Percentiles rank a stretch among this genome's conserved stretches.
phyloP scores from a whole-genome alignment of 2,797 vertebrate genomes.

The Phoxinus dragarum region DNA sequence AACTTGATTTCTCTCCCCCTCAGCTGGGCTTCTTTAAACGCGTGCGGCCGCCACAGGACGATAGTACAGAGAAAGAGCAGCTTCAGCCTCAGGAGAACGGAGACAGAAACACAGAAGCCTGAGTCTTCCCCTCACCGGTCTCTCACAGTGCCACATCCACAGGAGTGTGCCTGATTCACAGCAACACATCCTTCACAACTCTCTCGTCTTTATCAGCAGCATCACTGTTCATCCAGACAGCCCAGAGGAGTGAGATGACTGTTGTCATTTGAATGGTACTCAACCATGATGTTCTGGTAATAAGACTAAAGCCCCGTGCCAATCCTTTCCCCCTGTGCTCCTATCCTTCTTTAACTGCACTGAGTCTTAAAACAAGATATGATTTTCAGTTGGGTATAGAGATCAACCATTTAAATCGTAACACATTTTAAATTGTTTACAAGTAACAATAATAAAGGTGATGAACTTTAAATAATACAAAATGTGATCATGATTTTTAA shows the following conservation, averaged over 20 bases:
- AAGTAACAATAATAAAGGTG: neutral
- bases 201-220: neutral
- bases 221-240: neutral
- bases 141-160: conserved; percentile 4
- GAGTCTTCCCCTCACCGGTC: conserved; percentile 52
- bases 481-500: conserved; percentile 1
- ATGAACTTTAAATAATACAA: conserved; percentile 12
- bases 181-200: neutral
- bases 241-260: neutral
- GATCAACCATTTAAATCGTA: neutral
- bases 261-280: conserved; percentile 1
- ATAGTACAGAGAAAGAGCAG: conserved; percentile 91
- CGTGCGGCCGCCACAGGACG: conserved; percentile 94
- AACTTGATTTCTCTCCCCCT: conserved; percentile 4
- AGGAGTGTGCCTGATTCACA: neutral
- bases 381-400: conserved; percentile 4
- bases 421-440: conserved; percentile 5
- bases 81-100: conserved; percentile 95
- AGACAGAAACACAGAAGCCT: conserved; percentile 89
- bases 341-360: conserved; percentile 48
- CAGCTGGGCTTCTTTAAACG: conserved; percentile 98
- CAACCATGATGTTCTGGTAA: neutral
- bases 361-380: conserved; percentile 32
- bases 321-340: neutral
- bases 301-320: conserved; percentile 17